Evolutionary conservation across 2,797 vertebrate genomes (phyloP), one percentile per base, ranked within the genome.

Genomic region (Prionace glauca): DNA sequence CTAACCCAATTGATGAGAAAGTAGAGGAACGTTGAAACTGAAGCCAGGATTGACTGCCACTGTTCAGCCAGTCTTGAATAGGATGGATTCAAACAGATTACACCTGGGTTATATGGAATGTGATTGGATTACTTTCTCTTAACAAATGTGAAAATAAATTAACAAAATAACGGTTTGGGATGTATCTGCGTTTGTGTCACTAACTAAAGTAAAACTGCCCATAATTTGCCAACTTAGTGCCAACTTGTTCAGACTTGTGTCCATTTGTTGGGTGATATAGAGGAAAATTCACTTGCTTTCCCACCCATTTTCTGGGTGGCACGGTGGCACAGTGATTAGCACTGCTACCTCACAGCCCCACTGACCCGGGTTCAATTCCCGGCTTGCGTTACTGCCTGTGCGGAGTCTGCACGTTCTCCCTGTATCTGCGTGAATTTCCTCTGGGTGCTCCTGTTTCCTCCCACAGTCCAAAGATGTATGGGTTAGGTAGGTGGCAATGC

Each of bases 1-100:
- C 93, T 95, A 95, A 95, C 93, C 45, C 36, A 77, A 95, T 77
- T 95, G 93, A 16, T n/a, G 67, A 56, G 29, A 50, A 32, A 50
- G 74, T 77, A 56, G 26, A 45, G 71, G 45, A 22, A 16, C 56
- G 26, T 45, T 14, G 26, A 95, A 95, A n/a, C 14, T 22, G 45
- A 74, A 71, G 50, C 50, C 29, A 1, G 71, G 16, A 77, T 60
- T 95, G 45, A 16, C 11, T 45, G 67, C 45, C 41, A 32, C 18
- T 36, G 60, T 67, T 62, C 7, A 67, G 32, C 24, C 81, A 72
- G 62, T 95, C 62, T 72, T n/a, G 87, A 94, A 96, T n/a, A 4
- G 60, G 95, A 9, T 69, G 65, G 65, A 67, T 92, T 92, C 65
- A 69, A 67, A 69, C 22, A 69, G 8, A 91, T 32, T 32, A 67